phyloP scores from a whole-genome alignment of 2,888 invertebrate genomes.

The Orgyia antiqua region DNA sequence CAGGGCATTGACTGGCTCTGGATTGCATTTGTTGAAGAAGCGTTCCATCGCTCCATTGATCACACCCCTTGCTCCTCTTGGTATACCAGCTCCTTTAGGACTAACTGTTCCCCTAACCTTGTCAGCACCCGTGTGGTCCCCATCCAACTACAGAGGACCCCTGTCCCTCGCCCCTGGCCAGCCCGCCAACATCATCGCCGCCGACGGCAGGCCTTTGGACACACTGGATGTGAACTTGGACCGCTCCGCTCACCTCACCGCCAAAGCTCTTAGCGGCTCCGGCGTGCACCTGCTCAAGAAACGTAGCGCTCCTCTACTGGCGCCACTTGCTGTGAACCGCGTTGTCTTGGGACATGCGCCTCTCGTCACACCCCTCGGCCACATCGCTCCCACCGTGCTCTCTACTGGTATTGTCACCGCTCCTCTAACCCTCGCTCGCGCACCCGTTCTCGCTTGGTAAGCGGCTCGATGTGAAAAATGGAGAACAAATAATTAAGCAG shows the following conservation, averaged over 20 bases:
- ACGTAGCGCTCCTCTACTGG: constrained; percentile 41
- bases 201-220: constrained; percentile 63
- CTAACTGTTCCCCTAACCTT: constrained; percentile 22
- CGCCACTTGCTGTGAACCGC: constrained; percentile 9
- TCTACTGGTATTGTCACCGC: constrained; percentile 15
- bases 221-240: constrained; percentile 65
- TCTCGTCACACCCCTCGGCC: too few species aligned
- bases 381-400: constrained; percentile 3
- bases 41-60: constrained; percentile 37
- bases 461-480: too few species aligned
- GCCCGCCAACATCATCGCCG: constrained; percentile 58
- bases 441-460: too few species aligned
- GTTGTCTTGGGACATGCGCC: background rate
- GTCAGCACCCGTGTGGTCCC: constrained; percentile 17
- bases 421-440: too few species aligned
- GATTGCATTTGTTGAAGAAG: constrained; percentile 53
- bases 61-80: constrained; percentile 18
- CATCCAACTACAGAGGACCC: constrained; percentile 57
- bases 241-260: constrained; percentile 54
- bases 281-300: constrained; percentile 48
- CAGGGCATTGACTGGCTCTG: constrained; percentile 35
- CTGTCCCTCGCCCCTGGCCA: constrained; percentile 63
- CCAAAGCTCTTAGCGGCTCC: constrained; percentile 38
- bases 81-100: constrained; percentile 15
- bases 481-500: too few species aligned